phyloP scores from a whole-genome alignment of 2,888 invertebrate genomes.

The Chymomyza amoena region DNA sequence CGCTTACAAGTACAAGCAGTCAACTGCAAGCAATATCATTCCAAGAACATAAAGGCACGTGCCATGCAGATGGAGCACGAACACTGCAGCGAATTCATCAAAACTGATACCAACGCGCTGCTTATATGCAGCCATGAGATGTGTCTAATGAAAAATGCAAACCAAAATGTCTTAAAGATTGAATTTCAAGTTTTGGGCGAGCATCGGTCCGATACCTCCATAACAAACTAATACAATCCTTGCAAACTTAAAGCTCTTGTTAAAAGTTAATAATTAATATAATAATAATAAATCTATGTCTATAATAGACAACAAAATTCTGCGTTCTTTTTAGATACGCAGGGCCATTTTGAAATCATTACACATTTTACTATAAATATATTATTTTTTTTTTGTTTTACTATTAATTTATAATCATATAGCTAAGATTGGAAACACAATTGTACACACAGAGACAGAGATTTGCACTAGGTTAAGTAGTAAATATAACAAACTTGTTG shows the following conservation, averaged over 20 bases:
- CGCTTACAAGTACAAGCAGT: constrained; percentile 28
- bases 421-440: background rate
- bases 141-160: constrained; percentile 16
- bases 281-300: no score
- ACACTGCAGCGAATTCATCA: constrained; percentile 49
- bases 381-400: background rate
- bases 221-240: background rate
- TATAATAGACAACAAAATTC: no score
- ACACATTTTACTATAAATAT: background rate
- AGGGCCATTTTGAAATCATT: background rate
- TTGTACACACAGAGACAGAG: no score
- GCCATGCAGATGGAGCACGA: constrained; percentile 11
- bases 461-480: background rate
- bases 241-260: no score
- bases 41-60: constrained; percentile 37
- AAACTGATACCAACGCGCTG: constrained; percentile 47
- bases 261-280: no score
- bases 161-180: constrained; percentile 38
- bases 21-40: constrained; percentile 33
- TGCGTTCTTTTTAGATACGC: no score
- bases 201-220: background rate
- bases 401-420: background rate
- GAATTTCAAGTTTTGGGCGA: constrained; percentile 48
- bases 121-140: constrained; percentile 44
- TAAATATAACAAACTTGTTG: background rate